phyloP scores from a whole-genome alignment of 2,797 vertebrate species.

The Pyrocephalus nanus region DNA sequence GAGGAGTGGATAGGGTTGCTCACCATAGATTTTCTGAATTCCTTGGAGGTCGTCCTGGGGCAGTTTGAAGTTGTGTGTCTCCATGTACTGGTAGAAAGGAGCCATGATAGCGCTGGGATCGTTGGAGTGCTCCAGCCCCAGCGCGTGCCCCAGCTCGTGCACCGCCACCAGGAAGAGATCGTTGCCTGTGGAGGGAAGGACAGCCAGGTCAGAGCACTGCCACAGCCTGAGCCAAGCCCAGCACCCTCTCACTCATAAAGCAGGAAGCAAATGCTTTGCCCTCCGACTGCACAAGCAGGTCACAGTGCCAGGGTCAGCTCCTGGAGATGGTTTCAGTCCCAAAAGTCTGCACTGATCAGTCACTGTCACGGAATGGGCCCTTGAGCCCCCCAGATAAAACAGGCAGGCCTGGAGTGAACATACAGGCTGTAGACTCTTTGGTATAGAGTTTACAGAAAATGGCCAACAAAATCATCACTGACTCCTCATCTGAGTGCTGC shows the following conservation, averaged over 20 bases:
- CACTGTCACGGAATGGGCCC: neutral
- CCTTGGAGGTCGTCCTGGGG: constrained; percentile 96
- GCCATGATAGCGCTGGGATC: constrained; percentile 98
- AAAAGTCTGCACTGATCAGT: neutral
- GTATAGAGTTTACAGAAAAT: neutral
- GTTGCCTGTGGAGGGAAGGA: constrained; percentile 81
- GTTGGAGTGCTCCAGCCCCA: constrained; percentile 95
- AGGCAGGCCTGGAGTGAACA: neutral
- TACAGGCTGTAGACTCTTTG: neutral
- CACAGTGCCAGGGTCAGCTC: neutral
- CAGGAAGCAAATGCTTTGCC: neutral
- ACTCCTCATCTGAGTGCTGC: neutral
- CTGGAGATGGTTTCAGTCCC: neutral
- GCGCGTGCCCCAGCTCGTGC: constrained; percentile 91
- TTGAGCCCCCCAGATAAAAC: neutral
- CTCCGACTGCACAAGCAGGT: neutral
- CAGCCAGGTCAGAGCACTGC: neutral
- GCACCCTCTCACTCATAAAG: neutral
- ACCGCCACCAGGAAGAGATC: constrained; percentile 96
- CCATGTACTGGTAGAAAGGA: constrained; percentile 99
- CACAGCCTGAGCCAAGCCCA: neutral
- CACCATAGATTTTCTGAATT: constrained; percentile 97
- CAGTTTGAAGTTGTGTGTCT: constrained; percentile 96
- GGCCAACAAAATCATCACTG: neutral
- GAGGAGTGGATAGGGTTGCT: neutral